These are phyloP conservation scores for Aethes cnicana DNA, from an alignment of 2,888 invertebrate genomes.

Conservation along the genomic window DNA sequence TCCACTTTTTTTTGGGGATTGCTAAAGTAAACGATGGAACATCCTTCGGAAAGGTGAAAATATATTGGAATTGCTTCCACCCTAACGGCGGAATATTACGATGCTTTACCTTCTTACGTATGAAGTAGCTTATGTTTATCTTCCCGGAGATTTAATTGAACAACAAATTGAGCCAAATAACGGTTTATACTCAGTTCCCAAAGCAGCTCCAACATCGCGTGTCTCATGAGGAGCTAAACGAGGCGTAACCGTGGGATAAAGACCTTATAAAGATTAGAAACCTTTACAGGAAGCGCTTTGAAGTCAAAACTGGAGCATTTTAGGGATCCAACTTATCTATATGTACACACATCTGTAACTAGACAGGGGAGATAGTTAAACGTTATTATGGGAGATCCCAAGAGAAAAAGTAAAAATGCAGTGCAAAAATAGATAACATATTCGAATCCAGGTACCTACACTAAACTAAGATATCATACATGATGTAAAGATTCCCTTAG, in stretches of 20 bases:
- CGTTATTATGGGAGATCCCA: too few species aligned
- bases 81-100: not conserved
- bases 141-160: not conserved
- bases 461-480: too few species aligned
- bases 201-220: not conserved
- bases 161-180: not conserved
- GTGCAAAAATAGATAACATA: too few species aligned
- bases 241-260: slow-evolving; percentile 12
- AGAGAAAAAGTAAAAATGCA: too few species aligned
- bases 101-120: too few species aligned
- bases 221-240: slow-evolving; percentile 5
- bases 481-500: too few species aligned
- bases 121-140: too few species aligned
- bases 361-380: too few species aligned
- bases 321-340: too few species aligned
- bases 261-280: slow-evolving; percentile 1
- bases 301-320: too few species aligned
- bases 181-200: not conserved
- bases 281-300: not conserved
- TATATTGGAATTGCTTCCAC: not conserved
- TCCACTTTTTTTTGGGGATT: slow-evolving; percentile 19
- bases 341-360: too few species aligned
- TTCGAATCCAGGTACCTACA: too few species aligned
- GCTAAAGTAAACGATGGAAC: slow-evolving; percentile 21
- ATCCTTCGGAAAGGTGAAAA: slow-evolving; percentile 9